These are phyloP conservation scores for Alces alces DNA, from an alignment of 2,113 vertebrate genomes.

Conservation along the genomic window DNA sequence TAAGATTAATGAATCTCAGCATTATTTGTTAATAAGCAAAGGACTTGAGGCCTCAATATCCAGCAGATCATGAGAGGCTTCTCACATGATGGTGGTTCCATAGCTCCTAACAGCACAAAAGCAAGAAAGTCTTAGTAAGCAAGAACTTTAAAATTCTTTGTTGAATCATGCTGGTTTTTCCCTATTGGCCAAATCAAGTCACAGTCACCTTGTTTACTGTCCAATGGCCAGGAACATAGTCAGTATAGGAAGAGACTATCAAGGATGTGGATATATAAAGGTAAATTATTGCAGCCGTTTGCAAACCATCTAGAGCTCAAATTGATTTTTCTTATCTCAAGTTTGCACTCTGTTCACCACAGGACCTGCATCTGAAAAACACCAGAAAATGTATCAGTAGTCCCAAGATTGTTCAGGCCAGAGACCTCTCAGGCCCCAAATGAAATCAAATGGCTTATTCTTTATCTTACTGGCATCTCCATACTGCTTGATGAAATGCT, in stretches of 20 bases:
- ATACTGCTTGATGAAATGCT: background rate
- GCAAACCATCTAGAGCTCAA: background rate
- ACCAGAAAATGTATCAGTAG: background rate
- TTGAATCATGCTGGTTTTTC: background rate
- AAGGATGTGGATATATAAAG: background rate
- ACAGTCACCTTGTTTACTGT: background rate
- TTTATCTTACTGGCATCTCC: background rate
- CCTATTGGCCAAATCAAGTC: background rate
- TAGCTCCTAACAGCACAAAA: background rate
- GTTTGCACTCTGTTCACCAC: background rate
- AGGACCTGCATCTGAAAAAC: background rate
- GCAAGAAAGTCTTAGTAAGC: background rate
- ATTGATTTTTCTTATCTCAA: background rate
- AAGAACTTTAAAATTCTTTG: background rate
- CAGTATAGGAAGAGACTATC: background rate
- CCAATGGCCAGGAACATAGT: background rate
- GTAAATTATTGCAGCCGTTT: background rate
- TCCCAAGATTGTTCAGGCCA: background rate
- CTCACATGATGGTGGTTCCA: background rate
- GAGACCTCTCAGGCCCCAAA: background rate
- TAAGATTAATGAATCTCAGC: background rate
- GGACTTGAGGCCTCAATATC: background rate
- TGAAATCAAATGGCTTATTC: background rate
- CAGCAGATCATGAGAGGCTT: background rate
- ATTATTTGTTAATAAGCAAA: background rate